These are phyloP conservation scores for Calypte anna DNA, from an alignment of 2,113 vertebrate genomes.

Conservation along the genomic window DNA sequence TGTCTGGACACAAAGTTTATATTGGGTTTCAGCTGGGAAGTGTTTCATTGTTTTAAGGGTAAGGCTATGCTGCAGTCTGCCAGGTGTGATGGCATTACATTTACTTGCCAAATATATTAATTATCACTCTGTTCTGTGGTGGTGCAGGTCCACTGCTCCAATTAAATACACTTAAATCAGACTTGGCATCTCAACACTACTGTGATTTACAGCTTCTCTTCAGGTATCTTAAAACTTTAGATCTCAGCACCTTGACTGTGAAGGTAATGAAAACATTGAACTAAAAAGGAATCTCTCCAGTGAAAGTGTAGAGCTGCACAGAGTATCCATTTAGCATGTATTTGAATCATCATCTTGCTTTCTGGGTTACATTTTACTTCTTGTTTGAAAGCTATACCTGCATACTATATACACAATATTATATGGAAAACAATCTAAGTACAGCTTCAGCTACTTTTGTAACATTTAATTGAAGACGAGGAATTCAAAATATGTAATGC, in stretches of 20 bases:
- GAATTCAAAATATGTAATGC: neutral
- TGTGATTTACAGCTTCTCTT: neutral
- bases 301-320: neutral
- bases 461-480: neutral
- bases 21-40: neutral
- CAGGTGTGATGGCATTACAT: rapidly evolving
- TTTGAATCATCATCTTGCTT: neutral
- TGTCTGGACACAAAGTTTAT: neutral
- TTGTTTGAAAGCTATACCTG: neutral
- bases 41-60: neutral
- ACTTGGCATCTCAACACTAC: neutral
- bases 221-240: neutral
- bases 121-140: neutral
- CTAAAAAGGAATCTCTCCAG: neutral
- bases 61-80: neutral
- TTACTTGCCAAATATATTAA: neutral
- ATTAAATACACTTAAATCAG: neutral
- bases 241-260: neutral
- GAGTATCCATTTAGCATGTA: neutral
- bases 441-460: neutral
- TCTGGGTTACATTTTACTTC: neutral
- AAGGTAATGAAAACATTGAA: neutral
- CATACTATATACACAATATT: neutral
- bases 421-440: neutral
- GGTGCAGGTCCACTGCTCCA: conserved; percentile 6